A percentile compares a stretch with the other conserved stretches of the same genome.
phyloP scores from a whole-genome alignment of 2,888 invertebrate species.

The Platycheirus rosarum region DNA sequence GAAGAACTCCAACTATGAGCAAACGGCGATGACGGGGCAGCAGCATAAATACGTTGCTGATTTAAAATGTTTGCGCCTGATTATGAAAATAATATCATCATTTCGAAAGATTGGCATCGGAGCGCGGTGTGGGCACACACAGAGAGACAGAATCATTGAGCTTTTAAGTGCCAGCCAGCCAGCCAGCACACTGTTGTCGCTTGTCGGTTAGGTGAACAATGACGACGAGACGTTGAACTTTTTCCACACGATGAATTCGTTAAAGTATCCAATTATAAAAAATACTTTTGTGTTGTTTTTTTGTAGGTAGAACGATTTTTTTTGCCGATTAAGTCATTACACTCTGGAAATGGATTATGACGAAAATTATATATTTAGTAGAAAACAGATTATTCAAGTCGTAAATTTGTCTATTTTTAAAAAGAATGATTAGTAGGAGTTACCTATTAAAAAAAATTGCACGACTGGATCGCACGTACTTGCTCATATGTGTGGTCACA shows the following conservation, averaged over 20 bases:
- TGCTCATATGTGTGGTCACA: too few species aligned
- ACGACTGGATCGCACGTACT: too few species aligned
- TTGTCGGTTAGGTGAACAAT: constrained; percentile 14
- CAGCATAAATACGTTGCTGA: constrained; percentile 59
- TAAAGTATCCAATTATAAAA: constrained; percentile 57
- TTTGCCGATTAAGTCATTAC: neutral
- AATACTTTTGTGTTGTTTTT: neutral
- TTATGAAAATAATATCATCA: constrained; percentile 49
- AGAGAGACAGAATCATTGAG: constrained; percentile 53
- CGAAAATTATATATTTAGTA: too few species aligned
- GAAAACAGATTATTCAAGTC: too few species aligned
- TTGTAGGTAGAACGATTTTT: neutral
- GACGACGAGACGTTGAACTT: constrained; percentile 67
- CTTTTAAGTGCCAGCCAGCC: constrained; percentile 59
- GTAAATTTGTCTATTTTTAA: too few species aligned
- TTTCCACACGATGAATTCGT: constrained; percentile 64
- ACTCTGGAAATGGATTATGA: neutral
- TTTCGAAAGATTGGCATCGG: constrained; percentile 30
- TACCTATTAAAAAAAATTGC: too few species aligned
- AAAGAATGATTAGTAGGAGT: too few species aligned
- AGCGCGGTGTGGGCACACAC: neutral
- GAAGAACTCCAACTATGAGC: constrained; percentile 39
- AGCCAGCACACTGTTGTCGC: constrained; percentile 23
- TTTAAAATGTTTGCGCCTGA: constrained; percentile 66
- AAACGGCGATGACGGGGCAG: constrained; percentile 16